Percentiles rank a stretch among this genome's conserved stretches.
Conservation (phyloP, 2,113 vertebrate genomes). For the Cyphomyrus plagiostoma region DNA sequence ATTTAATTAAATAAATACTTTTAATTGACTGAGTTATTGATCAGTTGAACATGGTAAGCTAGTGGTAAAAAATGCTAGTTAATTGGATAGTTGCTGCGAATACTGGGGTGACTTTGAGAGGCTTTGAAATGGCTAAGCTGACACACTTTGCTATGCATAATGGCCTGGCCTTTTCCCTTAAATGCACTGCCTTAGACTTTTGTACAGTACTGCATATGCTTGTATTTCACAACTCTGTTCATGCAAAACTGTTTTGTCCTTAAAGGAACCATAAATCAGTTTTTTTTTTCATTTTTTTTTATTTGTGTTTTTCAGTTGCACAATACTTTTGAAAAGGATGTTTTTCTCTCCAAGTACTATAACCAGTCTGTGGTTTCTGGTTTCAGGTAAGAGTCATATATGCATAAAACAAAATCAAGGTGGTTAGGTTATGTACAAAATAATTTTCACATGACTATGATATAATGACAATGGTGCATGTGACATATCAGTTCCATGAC, state of each 20-base stretch:
- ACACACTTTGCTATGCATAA: neutral
- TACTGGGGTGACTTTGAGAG: neutral
- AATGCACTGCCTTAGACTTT: neutral
- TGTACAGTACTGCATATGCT: neutral
- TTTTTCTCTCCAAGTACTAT: conserved; percentile 53
- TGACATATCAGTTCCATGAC: neutral
- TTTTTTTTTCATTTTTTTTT: neutral
- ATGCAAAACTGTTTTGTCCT: neutral
- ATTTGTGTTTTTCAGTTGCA: conserved; percentile 49
- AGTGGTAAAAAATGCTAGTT: neutral
- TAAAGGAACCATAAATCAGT: neutral
- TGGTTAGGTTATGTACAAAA: neutral
- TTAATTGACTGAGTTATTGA: neutral
- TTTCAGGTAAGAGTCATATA: conserved; percentile 53
- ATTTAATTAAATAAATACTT: neutral
- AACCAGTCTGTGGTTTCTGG: conserved; percentile 53
- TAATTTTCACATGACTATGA: neutral
- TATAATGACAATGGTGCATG: neutral
- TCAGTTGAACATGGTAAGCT: neutral
- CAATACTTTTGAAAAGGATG: conserved; percentile 43
- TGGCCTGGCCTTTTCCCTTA: neutral
- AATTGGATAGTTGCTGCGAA: neutral
- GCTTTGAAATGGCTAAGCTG: neutral
- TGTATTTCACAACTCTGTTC: neutral
- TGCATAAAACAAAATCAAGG: neutral